A percentile compares a stretch with the other conserved stretches of the same genome.
Conservation (phyloP, 2,797 vertebrate species). For the Squalus acanthias region DNA sequence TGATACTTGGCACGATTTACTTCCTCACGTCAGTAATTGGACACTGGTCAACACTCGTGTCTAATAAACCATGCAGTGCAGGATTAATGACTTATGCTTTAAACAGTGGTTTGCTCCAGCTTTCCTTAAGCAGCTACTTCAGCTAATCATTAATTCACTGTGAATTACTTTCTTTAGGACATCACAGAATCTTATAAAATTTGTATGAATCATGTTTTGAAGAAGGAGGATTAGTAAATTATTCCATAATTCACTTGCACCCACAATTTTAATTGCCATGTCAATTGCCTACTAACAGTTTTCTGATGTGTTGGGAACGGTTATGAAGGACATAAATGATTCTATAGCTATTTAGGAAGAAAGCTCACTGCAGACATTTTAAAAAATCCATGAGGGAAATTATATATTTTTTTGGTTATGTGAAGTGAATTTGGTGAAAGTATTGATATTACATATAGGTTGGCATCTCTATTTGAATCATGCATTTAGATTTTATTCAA, state of each 20-base stretch:
- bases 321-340: not conserved
- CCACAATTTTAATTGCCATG: not conserved
- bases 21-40: conserved; percentile 26
- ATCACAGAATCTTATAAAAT: conserved; percentile 5
- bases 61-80: not conserved
- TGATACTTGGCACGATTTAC: conserved; percentile 8
- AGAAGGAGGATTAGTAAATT: not conserved
- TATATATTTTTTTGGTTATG: not conserved
- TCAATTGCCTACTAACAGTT: not conserved
- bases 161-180: conserved; percentile 21
- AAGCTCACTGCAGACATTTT: not conserved
- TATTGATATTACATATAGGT: not conserved
- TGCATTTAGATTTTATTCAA: not conserved
- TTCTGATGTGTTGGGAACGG: not conserved
- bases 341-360: not conserved
- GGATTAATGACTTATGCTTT: conserved; percentile 19
- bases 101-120: not conserved
- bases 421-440: not conserved
- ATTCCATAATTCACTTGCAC: not conserved
- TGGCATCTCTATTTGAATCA: not conserved
- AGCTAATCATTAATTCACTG: conserved; percentile 28
- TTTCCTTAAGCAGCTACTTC: not conserved
- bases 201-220: not conserved
- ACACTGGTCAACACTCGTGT: not conserved
- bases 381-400: not conserved